A percentile compares a stretch with the other conserved stretches of the same genome.
These are phyloP conservation scores for Scophthalmus maximus DNA, from an alignment of 2,113 vertebrate species.

Conservation along the genomic window DNA sequence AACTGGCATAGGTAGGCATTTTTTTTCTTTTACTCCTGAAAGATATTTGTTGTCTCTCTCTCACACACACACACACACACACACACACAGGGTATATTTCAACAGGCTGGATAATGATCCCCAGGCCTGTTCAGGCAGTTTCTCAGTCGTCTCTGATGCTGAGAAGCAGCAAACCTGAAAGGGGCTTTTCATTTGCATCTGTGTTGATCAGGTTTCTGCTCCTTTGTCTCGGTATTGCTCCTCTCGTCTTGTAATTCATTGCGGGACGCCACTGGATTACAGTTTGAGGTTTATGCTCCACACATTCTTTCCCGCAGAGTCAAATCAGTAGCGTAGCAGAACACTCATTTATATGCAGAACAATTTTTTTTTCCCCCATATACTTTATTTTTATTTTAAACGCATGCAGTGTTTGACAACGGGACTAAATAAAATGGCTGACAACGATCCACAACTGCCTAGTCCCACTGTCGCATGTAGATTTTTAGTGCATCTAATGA, in stretches of 20 bases:
- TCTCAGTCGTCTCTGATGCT: not conserved
- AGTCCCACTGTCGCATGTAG: not conserved
- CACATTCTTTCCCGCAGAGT: not conserved
- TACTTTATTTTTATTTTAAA: conserved; percentile 2
- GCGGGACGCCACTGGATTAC: conserved; percentile 7
- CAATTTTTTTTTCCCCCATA: conserved; percentile 1
- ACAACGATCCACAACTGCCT: not conserved
- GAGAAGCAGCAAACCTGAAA: conserved; percentile 7
- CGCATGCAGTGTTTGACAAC: not conserved
- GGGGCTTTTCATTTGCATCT: conserved; percentile 15
- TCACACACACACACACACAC: too few relatives aligned
- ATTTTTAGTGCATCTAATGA: conserved; percentile 11
- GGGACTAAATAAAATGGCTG: not conserved
- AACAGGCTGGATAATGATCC: conserved; percentile 18
- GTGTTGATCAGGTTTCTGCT: conserved; percentile 7
- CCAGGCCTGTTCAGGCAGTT: not conserved
- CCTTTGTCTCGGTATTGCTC: not conserved
- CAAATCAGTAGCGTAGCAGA: conserved; percentile 29
- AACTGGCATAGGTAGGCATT: not conserved
- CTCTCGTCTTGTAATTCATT: conserved; percentile 13
- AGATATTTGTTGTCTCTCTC: too few relatives aligned
- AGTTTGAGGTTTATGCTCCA: conserved; percentile 12
- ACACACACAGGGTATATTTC: not conserved
- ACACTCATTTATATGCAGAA: conserved; percentile 25
- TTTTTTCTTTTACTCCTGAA: too few relatives aligned